phyloP scores from a whole-genome alignment of 2,797 vertebrate genomes.

The Euthynnus affinis region DNA sequence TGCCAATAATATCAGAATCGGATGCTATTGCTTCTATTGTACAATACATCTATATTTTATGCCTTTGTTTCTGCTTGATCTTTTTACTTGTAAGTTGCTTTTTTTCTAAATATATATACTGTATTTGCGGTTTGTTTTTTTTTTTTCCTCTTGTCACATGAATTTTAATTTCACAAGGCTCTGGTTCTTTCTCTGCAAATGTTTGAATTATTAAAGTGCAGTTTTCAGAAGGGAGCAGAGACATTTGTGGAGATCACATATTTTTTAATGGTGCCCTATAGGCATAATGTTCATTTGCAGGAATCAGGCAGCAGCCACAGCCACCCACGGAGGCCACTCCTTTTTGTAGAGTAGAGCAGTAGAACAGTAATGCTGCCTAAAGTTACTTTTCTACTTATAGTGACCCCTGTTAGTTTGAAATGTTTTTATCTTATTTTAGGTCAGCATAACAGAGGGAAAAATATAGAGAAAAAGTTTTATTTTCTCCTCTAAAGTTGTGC shows the following conservation, averaged over 20 bases:
- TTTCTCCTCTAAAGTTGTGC: neutral
- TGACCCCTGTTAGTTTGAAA: slow-evolving; percentile 34
- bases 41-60: slow-evolving; percentile 3
- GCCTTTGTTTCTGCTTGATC: neutral
- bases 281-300: slow-evolving; percentile 48
- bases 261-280: slow-evolving; percentile 69
- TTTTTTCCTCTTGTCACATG: slow-evolving; percentile 39
- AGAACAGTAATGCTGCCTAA: slow-evolving; percentile 5
- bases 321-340: slow-evolving; percentile 38
- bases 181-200: slow-evolving; percentile 59
- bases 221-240: slow-evolving; percentile 59
- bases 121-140: slow-evolving; percentile 6
- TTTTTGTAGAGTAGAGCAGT: slow-evolving; percentile 13
- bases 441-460: neutral
- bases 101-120: neutral
- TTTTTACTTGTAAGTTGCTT: neutral
- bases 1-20: neutral
- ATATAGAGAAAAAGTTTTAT: neutral
- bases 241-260: slow-evolving; percentile 65
- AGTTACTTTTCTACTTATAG: slow-evolving; percentile 31
- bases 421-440: neutral
- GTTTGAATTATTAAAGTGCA: slow-evolving; percentile 82
- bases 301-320: slow-evolving; percentile 38
- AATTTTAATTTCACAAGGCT: slow-evolving; percentile 59
- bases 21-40: neutral